Conservation (phyloP, 2,888 invertebrate species). For the Amiota communis region DNA sequence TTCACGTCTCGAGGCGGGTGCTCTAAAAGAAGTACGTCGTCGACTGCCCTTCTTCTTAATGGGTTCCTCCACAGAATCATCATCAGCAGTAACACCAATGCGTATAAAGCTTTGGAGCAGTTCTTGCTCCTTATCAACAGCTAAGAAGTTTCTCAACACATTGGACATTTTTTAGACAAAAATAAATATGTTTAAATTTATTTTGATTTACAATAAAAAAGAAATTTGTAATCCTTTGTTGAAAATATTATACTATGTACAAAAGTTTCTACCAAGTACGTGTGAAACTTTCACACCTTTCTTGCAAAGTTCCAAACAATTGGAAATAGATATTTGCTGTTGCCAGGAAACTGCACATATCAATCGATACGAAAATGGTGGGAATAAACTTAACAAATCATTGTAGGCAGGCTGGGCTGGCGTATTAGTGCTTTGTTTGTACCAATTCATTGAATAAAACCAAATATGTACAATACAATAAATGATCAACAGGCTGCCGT, state of each 20-base stretch:
- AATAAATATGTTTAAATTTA: not conserved
- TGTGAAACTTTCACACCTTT: slow-evolving; percentile 58
- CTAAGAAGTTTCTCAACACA: slow-evolving; percentile 78
- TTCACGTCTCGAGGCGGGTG: slow-evolving; percentile 54
- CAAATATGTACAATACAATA: too few species aligned
- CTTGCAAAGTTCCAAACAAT: slow-evolving; percentile 49
- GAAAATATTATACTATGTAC: not conserved
- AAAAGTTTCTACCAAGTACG: slow-evolving; percentile 32
- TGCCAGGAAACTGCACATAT: slow-evolving; percentile 56
- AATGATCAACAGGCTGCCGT: not conserved
- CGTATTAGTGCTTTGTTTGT: not conserved
- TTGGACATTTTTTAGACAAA: slow-evolving; percentile 62
- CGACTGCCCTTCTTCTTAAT: slow-evolving; percentile 53
- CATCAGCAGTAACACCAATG: slow-evolving; percentile 78
- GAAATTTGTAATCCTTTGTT: not conserved
- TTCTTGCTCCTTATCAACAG: slow-evolving; percentile 81
- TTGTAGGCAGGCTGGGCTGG: not conserved
- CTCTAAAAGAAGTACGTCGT: slow-evolving; percentile 48
- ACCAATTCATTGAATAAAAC: too few species aligned
- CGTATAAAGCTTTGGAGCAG: slow-evolving; percentile 86
- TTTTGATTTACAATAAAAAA: slow-evolving; percentile 1
- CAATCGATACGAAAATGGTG: slow-evolving; percentile 52
- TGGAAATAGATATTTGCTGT: slow-evolving; percentile 52
- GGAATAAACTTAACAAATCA: slow-evolving; percentile 9
- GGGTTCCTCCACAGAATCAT: slow-evolving; percentile 73